A percentile compares a stretch with the other conserved stretches of the same genome.
Conservation (phyloP, 92 coral and sea anemone genomes). For the Micromussa lordhowensis region DNA sequence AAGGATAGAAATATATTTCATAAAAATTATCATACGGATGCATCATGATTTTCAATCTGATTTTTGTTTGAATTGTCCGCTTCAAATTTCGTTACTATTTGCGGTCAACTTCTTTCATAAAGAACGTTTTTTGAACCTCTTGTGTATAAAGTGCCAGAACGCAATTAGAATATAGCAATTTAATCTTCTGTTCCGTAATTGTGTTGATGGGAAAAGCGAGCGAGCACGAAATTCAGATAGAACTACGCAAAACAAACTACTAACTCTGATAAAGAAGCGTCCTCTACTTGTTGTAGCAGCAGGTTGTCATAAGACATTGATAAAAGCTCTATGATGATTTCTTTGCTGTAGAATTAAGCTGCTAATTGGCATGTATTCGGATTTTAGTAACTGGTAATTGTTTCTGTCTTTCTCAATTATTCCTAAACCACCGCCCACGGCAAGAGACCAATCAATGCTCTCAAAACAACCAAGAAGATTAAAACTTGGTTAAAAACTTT, state of each 20-base stretch:
- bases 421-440: constrained; percentile 17
- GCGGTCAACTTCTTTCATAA: constrained; percentile 29
- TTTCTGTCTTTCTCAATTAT: constrained; percentile 23
- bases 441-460: constrained; percentile 16
- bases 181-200: neutral
- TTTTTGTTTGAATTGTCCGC: neutral
- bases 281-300: constrained; percentile 10
- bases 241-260: neutral
- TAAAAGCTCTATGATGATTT: constrained; percentile 28
- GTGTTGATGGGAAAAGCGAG: constrained; percentile 5
- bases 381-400: constrained; percentile 29
- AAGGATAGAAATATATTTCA: neutral
- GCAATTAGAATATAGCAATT: constrained; percentile 20
- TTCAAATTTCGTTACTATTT: neutral
- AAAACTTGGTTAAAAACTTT: constrained; percentile 30
- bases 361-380: constrained; percentile 43
- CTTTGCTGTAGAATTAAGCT: constrained; percentile 45
- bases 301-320: constrained; percentile 19
- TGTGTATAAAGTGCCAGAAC: constrained; percentile 9
- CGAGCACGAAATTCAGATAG: constrained; percentile 1
- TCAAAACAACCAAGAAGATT: neutral
- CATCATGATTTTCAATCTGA: constrained; percentile 1
- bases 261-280: neutral
- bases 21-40: neutral
- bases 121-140: neutral